phyloP scores from a whole-genome alignment of 2,888 invertebrate genomes.

The Conchocele bisecta region DNA sequence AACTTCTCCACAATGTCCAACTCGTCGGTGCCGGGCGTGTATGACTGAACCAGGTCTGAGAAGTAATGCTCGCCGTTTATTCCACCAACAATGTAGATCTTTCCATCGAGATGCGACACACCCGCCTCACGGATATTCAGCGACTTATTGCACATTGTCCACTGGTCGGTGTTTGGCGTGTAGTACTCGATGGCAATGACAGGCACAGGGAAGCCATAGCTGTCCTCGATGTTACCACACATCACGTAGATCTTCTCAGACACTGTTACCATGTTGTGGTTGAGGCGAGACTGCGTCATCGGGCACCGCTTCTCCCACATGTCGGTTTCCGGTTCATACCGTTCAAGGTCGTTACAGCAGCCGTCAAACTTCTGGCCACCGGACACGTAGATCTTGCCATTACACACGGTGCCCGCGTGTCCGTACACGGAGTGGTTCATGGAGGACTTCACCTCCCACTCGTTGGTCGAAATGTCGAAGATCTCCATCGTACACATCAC shows the following conservation, averaged over 20 bases:
- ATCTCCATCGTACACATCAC: slow-evolving; percentile 81
- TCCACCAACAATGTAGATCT: slow-evolving; percentile 81
- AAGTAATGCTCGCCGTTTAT: slow-evolving; percentile 80
- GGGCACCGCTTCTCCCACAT: slow-evolving; percentile 76
- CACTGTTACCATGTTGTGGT: slow-evolving; percentile 78
- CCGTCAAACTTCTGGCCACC: slow-evolving; percentile 81
- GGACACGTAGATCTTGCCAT: slow-evolving; percentile 76
- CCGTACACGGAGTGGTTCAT: slow-evolving; percentile 78
- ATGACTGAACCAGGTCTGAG: slow-evolving; percentile 78
- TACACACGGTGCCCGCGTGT: slow-evolving; percentile 78
- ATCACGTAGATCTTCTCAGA: slow-evolving; percentile 75
- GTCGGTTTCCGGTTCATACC: slow-evolving; percentile 74
- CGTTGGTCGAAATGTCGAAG: slow-evolving; percentile 78
- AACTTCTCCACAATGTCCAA: slow-evolving; percentile 75
- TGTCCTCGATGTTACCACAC: slow-evolving; percentile 81
- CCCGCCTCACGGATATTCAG: slow-evolving; percentile 81
- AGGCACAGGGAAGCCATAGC: slow-evolving; percentile 79
- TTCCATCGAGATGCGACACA: slow-evolving; percentile 71
- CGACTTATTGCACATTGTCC: slow-evolving; percentile 76
- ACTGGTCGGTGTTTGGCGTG: slow-evolving; percentile 71
- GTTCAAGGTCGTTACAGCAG: slow-evolving; percentile 75
- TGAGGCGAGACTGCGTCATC: slow-evolving; percentile 76
- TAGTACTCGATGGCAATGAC: slow-evolving; percentile 78
- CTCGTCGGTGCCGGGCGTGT: slow-evolving; percentile 72
- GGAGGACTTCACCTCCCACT: slow-evolving; percentile 78